Base-by-base conservation (phyloP, 2,797 vertebrate genomes). In the Okamejei kenojei region DNA sequence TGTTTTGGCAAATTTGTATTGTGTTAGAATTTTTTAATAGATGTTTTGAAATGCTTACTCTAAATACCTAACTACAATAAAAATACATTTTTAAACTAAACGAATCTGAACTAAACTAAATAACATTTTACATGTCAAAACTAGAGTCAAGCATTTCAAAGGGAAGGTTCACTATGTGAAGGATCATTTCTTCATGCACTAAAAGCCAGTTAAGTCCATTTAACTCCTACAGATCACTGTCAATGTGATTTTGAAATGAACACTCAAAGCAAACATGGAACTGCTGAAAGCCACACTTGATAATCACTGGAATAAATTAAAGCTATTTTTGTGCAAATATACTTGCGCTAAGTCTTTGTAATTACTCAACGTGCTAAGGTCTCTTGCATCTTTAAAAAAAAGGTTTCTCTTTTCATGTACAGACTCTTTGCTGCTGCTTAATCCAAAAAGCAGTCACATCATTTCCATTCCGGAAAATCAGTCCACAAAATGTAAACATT, bases 241-340 rank as follows among this genome's bases (percentile, higher is more conserved):
- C 71, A 58, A 17, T 68, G 38, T 74, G 29, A 13, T 54, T 54
- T 91, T 29, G 71, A 92, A 71, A 92, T 92, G 90, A 29, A 58
- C 71, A 76, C 73, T 76, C 45, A 65, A 38, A 54, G 71, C 73
- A 74, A 92, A 74, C 73, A 26, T 29, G 13, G 73, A 92, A 58
- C 90, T 58, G 90, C 90, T 23, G 23, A 92, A 92, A 92, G 71
- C 71, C 35, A 92, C 45, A 58, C 71, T 76, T 74, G 13, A 92
- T 76, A 92, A 92, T 71, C 71, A 92, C 71, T 58, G 90, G 90
- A 92, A 92, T 92, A 92, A 73, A 76, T 76, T 76, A 92, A 76
- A 92, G 90, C 90, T 92, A 74, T 74, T 29, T 6, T 29, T 54
- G 23, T 32, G 73, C 71, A 76, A 92, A 76, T 92, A 38, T 92